These are phyloP conservation scores for Agapornis canus DNA, from an alignment of 2,797 vertebrate species.

Conservation along the genomic window DNA sequence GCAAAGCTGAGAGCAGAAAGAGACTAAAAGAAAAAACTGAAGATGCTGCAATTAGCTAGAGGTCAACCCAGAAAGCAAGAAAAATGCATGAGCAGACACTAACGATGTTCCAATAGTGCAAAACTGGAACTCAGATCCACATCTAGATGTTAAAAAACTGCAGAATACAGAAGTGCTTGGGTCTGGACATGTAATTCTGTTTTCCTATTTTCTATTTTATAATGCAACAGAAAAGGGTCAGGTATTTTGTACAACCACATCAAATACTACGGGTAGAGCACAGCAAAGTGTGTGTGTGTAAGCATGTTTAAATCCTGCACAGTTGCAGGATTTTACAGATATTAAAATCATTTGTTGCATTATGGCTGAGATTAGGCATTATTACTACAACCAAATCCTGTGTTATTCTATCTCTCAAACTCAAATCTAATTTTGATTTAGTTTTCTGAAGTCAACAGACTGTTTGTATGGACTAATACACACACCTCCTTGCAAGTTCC, in stretches of 20 bases:
- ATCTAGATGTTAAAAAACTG: not conserved
- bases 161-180: not conserved
- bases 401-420: not conserved
- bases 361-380: not conserved
- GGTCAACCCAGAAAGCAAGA: not conserved
- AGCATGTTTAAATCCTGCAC: not conserved
- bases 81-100: not conserved
- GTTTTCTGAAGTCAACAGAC: not conserved
- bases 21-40: not conserved
- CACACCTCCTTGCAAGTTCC: not conserved
- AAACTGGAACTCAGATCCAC: not conserved
- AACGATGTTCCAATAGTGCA: not conserved
- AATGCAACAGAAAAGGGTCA: not conserved
- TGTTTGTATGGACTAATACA: not conserved
- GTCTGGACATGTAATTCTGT: not conserved
- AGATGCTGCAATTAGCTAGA: not conserved
- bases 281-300: rapidly evolving
- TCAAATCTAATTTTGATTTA: not conserved
- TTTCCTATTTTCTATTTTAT: not conserved
- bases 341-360: not conserved
- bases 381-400: not conserved
- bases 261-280: not conserved
- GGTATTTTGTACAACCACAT: not conserved
- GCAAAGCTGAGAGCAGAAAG: not conserved
- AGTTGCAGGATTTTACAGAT: not conserved